Evolutionary conservation across 2,113 vertebrate genomes (phyloP).

Genomic region (Girardinichthys multiradiatus): DNA sequence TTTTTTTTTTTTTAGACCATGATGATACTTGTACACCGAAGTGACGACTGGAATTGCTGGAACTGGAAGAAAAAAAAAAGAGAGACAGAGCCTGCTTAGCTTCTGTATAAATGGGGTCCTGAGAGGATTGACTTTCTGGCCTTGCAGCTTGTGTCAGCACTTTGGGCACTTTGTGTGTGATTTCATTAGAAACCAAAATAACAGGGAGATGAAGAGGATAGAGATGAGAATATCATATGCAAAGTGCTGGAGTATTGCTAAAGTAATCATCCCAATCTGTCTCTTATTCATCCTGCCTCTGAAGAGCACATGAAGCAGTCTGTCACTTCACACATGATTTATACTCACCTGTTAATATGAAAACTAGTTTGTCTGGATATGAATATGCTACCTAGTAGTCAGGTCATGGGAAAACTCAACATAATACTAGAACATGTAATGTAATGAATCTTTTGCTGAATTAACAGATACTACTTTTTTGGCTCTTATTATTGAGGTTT

Average conservation of each 20-base stretch:
- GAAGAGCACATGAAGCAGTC: constrained; percentile 41
- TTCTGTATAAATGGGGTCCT: constrained; percentile 76
- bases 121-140: constrained; percentile 81
- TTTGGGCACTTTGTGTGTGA: constrained; percentile 80
- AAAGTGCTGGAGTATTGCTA: constrained; percentile 61
- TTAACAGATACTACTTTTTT: background rate
- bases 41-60: constrained; percentile 28
- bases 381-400: constrained; percentile 1
- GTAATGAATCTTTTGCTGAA: background rate
- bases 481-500: background rate
- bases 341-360: constrained; percentile 19
- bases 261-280: constrained; percentile 15
- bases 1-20: background rate
- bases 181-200: constrained; percentile 82
- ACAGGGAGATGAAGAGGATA: constrained; percentile 75
- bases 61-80: constrained; percentile 49
- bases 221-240: constrained; percentile 74
- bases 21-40: constrained; percentile 29
- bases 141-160: constrained; percentile 79
- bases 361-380: constrained; percentile 51
- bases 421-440: background rate
- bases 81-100: constrained; percentile 64
- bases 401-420: background rate
- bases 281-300: constrained; percentile 24
- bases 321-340: constrained; percentile 24